These are phyloP conservation scores for Deroplatys truncata DNA, from an alignment of 2,888 invertebrate genomes.

Conservation along the genomic window DNA sequence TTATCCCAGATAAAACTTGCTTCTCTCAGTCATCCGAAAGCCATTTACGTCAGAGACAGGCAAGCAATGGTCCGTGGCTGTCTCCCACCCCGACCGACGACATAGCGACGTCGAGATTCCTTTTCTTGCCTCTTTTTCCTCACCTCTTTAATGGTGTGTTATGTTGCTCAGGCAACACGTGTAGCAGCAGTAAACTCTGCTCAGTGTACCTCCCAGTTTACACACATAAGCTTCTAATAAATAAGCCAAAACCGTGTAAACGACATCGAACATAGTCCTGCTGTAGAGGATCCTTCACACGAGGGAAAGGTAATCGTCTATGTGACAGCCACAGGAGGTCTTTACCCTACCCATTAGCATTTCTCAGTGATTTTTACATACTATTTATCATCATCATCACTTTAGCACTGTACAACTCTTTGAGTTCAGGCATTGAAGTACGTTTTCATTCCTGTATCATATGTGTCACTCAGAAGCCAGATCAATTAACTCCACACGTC, in stretches of 20 bases:
- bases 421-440: too few species aligned
- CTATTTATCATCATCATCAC: too few species aligned
- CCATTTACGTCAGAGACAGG: conserved; percentile 26
- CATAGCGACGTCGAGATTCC: background rate
- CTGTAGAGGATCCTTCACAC: background rate
- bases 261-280: background rate
- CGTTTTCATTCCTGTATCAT: too few species aligned
- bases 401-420: too few species aligned
- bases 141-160: background rate
- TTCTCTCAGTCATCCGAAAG: conserved; percentile 21
- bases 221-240: background rate
- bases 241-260: too few species aligned
- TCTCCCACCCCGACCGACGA: background rate
- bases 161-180: background rate
- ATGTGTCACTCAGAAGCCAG: too few species aligned
- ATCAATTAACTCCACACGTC: too few species aligned
- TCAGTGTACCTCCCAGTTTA: background rate
- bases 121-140: background rate
- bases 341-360: too few species aligned
- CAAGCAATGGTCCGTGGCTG: background rate
- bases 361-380: too few species aligned
- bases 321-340: background rate
- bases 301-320: background rate
- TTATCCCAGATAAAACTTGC: conserved; percentile 10
- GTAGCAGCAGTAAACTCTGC: background rate